Percentiles rank a stretch among this genome's conserved stretches.
Conservation (phyloP, 1,140 invertebrate species). For the Hesperophylax magnus region DNA sequence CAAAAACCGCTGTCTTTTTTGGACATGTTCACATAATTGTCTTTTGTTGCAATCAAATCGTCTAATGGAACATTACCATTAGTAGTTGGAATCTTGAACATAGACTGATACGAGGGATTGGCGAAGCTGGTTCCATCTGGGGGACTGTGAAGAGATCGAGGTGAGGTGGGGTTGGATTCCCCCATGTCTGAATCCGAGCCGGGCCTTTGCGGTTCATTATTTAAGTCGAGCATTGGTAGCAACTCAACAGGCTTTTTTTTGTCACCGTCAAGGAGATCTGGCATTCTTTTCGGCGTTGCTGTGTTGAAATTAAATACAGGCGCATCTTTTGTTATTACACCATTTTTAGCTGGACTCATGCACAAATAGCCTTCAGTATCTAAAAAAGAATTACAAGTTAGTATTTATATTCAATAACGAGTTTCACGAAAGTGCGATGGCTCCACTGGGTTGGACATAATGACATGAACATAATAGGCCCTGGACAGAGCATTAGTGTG, state of each 20-base stretch:
- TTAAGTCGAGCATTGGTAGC: conserved; percentile 72
- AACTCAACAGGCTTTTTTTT: conserved; percentile 68
- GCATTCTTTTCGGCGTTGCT: conserved; percentile 64
- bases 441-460: too few species aligned
- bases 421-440: too few species aligned
- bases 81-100: conserved; percentile 57
- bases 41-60: conserved; percentile 68
- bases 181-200: conserved; percentile 66
- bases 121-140: conserved; percentile 55
- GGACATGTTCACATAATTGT: conserved; percentile 76
- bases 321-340: conserved; percentile 64
- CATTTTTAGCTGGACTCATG: conserved; percentile 64
- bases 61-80: conserved; percentile 62
- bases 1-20: conserved; percentile 70
- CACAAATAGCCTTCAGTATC: conserved; percentile 68
- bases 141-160: conserved; percentile 30
- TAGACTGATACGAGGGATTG: conserved; percentile 60
- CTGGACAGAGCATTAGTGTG: too few species aligned
- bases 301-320: conserved; percentile 61
- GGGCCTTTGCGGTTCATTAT: conserved; percentile 64
- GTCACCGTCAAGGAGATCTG: conserved; percentile 60
- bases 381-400: conserved; percentile 57
- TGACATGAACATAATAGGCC: too few species aligned
- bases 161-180: conserved; percentile 61
- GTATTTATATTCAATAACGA: background rate